Base-by-base conservation (phyloP, 2,888 invertebrate species). In the Nebria salina region DNA sequence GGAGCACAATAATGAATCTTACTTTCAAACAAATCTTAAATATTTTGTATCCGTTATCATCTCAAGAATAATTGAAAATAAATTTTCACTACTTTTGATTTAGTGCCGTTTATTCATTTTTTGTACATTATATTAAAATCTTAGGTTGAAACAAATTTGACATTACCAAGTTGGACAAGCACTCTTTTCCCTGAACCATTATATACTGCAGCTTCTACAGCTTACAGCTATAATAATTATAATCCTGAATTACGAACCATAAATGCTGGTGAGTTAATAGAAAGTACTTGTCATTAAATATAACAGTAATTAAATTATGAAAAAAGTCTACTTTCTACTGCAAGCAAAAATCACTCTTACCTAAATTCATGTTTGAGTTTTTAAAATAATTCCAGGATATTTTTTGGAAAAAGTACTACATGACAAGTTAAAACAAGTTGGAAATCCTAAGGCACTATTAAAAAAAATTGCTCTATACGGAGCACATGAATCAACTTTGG, bases 401-500 rank as follows among this genome's bases (percentile, higher is more conserved):
- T 78, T 83, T 72, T 68, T 83, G 13, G 77, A 80, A 64, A 83
- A 82, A 77, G 82, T 83, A 15, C 43, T 83, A 15, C 9, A 73
- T 0, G 81, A 83, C 75, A 15, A 76, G 5, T 25, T 25, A 43
- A 84, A 83, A 83, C 79, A 82, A 34, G 77, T 77, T 15, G 54
- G 54, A 54, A 8, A 54, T 7, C 54, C 54, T 54, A 77, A 82
- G 70, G n/a, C 11, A 13, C 79, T 70, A 64, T 65, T 43, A 43
- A 26, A 73, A 20, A 86, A 85, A 70, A 86, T 88, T 82, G 87
- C 85, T 79, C 75, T 88, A 0, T 88, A 87, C 83, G 86, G 87
- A 5, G 87, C 85, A 15, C 87, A 88, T 76, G 88, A 88, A 82
- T 86, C 85, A n/a, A 87, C 87, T 68, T 80, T 88, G 9, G 87